Evolutionary conservation across 37 sponge, comb jelly and placozoan genomes (phyloP).

Genomic region (Bolinopsis microptera): DNA sequence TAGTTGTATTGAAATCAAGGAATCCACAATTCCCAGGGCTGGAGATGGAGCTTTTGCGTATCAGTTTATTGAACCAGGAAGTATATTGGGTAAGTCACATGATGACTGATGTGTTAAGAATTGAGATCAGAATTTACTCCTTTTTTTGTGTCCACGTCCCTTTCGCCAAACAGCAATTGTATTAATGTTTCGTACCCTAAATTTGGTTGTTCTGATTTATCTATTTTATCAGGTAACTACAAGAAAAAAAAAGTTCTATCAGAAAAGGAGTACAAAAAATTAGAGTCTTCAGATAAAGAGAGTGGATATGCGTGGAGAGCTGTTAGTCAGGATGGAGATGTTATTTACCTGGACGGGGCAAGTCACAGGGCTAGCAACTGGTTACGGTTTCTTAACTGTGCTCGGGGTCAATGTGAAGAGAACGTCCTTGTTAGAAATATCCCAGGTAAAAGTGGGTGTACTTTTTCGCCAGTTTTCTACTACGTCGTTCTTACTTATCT

Average conservation of each 20-base stretch:
- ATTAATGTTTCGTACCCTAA: too few species aligned
- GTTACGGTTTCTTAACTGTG: background rate
- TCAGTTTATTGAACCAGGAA: background rate
- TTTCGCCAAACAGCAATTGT: too few species aligned
- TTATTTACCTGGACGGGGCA: background rate
- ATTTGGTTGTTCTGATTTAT: too few species aligned
- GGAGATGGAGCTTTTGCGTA: background rate
- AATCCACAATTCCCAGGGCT: background rate
- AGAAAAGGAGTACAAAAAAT: background rate
- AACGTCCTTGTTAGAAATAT: background rate
- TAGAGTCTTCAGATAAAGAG: background rate
- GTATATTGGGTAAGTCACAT: background rate
- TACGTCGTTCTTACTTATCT: background rate
- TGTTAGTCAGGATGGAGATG: background rate
- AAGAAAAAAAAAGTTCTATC: background rate
- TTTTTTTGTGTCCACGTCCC: background rate
- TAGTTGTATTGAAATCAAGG: background rate
- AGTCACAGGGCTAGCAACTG: background rate
- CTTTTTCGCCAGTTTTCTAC: background rate
- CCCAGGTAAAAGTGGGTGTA: background rate
- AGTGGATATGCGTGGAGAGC: background rate
- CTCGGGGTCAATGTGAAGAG: background rate
- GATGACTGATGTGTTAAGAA: background rate
- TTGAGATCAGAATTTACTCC: too few species aligned
- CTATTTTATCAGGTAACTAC: background rate